Percentiles rank a stretch among this genome's conserved stretches.
phyloP scores from a whole-genome alignment of 2,888 invertebrate species.

The Digitonthophagus gazella region DNA sequence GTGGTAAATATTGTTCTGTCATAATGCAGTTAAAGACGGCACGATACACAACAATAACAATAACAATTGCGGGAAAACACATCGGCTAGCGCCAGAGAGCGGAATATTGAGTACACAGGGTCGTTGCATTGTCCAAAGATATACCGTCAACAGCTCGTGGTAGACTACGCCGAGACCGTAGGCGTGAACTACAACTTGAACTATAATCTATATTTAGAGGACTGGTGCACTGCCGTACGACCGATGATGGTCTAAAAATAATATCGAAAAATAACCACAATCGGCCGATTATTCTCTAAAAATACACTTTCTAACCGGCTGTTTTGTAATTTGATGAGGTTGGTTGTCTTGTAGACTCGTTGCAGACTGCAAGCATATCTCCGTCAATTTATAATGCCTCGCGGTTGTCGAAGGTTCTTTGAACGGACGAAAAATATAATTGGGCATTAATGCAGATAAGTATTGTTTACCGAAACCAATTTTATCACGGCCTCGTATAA shows the following conservation, averaged over 20 bases:
- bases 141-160: neutral
- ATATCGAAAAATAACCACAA: conserved; percentile 26
- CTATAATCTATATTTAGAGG: conserved; percentile 30
- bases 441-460: neutral
- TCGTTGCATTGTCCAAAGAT: neutral
- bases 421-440: neutral
- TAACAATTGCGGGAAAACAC: neutral
- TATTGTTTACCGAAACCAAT: neutral
- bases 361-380: neutral
- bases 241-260: conserved; percentile 25
- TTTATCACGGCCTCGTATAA: neutral
- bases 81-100: neutral
- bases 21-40: neutral
- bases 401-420: neutral
- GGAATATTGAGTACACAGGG: neutral
- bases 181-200: conserved; percentile 29
- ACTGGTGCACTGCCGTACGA: conserved; percentile 8
- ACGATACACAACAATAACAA: neutral
- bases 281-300: conserved; percentile 25
- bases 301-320: too few relatives aligned
- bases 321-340: too few relatives aligned
- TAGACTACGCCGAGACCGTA: conserved; percentile 15
- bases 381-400: neutral
- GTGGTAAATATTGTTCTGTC: neutral
- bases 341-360: too few relatives aligned